These are phyloP conservation scores for Hyles lineata DNA, from an alignment of 2,888 invertebrate species.

Conservation along the genomic window DNA sequence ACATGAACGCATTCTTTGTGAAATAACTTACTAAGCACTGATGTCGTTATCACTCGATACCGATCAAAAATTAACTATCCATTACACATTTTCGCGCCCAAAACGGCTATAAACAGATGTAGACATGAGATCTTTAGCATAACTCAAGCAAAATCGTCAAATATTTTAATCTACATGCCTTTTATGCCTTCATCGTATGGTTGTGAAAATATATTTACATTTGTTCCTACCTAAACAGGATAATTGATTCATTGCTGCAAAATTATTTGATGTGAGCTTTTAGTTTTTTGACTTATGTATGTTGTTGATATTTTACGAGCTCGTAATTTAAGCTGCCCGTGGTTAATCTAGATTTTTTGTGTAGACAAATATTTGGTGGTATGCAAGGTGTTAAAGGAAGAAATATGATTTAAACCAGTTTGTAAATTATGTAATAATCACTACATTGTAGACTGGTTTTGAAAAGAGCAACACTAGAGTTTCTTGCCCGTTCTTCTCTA, in stretches of 20 bases:
- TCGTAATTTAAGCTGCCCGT: not conserved
- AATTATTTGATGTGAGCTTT: not conserved
- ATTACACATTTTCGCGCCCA: constrained; percentile 9
- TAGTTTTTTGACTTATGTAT: not conserved
- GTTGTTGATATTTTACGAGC: not conserved
- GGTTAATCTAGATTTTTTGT: not conserved
- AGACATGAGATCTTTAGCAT: not conserved
- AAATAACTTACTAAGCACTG: not conserved
- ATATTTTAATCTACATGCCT: not conserved
- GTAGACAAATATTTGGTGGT: not conserved
- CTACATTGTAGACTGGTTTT: no score
- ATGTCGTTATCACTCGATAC: not conserved
- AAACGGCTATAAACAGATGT: not conserved
- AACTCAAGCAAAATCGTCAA: not conserved
- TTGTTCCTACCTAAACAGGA: constrained; percentile 9
- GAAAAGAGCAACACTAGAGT: no score
- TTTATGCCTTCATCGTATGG: not conserved
- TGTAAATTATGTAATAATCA: no score
- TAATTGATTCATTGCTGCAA: constrained; percentile 7
- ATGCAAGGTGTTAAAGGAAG: no score
- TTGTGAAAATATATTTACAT: constrained; percentile 14
- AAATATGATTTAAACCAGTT: no score
- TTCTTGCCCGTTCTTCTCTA: no score
- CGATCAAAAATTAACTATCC: not conserved
- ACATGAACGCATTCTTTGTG: not conserved